Conservation (phyloP, 2,797 vertebrate genomes). For the Poecile montanus region DNA sequence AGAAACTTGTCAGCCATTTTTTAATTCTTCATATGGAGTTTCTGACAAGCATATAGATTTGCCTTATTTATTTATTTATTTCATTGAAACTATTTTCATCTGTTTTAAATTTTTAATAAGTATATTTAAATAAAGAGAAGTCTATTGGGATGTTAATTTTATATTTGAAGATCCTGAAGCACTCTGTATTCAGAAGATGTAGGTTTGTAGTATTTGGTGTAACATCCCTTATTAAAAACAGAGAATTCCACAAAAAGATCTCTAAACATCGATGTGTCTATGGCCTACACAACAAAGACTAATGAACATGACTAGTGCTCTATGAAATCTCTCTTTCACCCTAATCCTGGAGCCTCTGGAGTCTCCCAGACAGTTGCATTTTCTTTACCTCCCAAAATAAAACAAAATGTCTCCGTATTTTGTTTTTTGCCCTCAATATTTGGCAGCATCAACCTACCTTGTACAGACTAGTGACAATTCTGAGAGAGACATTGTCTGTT, state of each 20-base stretch:
- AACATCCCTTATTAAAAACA: background rate
- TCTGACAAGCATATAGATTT: conserved; percentile 81
- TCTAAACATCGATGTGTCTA: background rate
- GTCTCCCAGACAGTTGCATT: background rate
- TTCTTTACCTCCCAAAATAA: background rate
- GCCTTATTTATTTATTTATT: conserved; percentile 84
- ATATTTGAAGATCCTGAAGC: conserved; percentile 64
- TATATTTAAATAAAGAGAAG: conserved; percentile 80
- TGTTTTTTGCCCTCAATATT: background rate
- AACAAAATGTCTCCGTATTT: background rate
- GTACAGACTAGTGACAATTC: background rate
- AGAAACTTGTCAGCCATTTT: conserved; percentile 74
- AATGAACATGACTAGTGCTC: background rate
- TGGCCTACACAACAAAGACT: background rate
- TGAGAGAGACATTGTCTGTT: background rate
- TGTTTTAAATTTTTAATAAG: conserved; percentile 82
- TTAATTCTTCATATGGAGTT: conserved; percentile 75
- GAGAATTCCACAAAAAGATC: background rate
- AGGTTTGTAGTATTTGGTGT: background rate
- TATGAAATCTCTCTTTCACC: background rate
- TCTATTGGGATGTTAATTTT: conserved; percentile 75
- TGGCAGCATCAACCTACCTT: background rate
- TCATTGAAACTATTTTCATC: conserved; percentile 77
- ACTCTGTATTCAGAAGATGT: conserved; percentile 39
- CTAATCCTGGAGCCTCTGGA: background rate